Conservation (phyloP, 2,113 vertebrate genomes). For the Nibea albiflora region DNA sequence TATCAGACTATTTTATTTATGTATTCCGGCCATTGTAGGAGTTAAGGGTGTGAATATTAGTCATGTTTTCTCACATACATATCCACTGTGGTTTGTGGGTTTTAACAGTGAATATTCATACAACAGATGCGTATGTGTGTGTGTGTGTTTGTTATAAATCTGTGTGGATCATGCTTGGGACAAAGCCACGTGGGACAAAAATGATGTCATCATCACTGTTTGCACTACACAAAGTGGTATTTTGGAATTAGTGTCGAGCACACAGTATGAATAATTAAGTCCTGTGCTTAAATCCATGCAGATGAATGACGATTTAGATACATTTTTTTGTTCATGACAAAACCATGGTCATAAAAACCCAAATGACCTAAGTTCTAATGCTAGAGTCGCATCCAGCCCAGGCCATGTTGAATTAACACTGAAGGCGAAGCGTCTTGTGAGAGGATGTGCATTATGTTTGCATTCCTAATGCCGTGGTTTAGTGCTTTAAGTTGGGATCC, state of each 20-base stretch:
- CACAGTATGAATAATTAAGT: neutral
- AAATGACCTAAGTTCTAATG: neutral
- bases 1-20: constrained; percentile 20
- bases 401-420: constrained; percentile 13
- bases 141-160: neutral
- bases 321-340: neutral
- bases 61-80: constrained; percentile 24
- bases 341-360: neutral
- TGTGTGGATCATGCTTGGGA: too few relatives aligned
- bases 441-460: constrained; percentile 41
- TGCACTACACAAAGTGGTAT: neutral
- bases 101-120: constrained; percentile 7
- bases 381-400: neutral
- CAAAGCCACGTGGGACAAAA: neutral
- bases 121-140: neutral
- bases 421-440: constrained; percentile 15
- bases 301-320: neutral
- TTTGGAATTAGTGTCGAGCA: neutral
- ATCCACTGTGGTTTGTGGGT: constrained; percentile 15
- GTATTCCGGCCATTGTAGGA: neutral
- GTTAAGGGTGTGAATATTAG: constrained; percentile 31
- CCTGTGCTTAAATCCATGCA: neutral
- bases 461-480: constrained; percentile 25
- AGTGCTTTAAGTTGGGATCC: constrained; percentile 29
- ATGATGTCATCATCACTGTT: neutral